Percentiles rank a stretch among this genome's conserved stretches.
These are phyloP conservation scores for Galeruca laticollis DNA, from an alignment of 2,888 invertebrate species.

Conservation along the genomic window DNA sequence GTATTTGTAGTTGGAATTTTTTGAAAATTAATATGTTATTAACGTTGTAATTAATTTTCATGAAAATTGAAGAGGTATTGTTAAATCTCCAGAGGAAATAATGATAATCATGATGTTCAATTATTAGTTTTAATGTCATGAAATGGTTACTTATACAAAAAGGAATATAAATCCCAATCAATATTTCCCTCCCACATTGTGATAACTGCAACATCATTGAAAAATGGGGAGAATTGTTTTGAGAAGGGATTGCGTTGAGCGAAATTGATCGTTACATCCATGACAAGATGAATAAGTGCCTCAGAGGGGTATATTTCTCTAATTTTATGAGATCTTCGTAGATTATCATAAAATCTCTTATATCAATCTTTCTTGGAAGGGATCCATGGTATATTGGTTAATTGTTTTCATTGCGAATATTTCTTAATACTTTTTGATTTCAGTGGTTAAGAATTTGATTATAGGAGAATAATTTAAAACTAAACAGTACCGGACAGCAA, in stretches of 20 bases:
- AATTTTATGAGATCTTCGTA: constrained; percentile 31
- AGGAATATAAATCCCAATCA: background rate
- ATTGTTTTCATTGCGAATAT: constrained; percentile 6
- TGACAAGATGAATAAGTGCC: constrained; percentile 33
- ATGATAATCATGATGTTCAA: too few relatives aligned
- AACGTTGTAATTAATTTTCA: too few relatives aligned
- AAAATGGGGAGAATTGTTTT: constrained; percentile 28
- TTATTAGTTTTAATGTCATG: too few relatives aligned
- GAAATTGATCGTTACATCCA: constrained; percentile 37
- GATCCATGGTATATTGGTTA: constrained; percentile 1
- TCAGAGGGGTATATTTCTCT: constrained; percentile 26
- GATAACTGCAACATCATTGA: constrained; percentile 18
- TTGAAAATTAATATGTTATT: too few relatives aligned
- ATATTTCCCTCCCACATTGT: background rate
- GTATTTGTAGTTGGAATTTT: too few relatives aligned
- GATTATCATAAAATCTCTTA: constrained; percentile 20
- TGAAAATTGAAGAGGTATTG: too few relatives aligned
- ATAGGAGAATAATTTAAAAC: background rate
- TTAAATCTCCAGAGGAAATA: too few relatives aligned
- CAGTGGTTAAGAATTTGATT: background rate
- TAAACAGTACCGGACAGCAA: background rate
- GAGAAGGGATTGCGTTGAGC: constrained; percentile 22
- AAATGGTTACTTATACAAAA: too few relatives aligned
- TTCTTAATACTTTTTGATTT: background rate
- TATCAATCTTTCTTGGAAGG: background rate